phyloP scores from a whole-genome alignment of 2,113 vertebrate genomes.

The Ammodramus savannarum region DNA sequence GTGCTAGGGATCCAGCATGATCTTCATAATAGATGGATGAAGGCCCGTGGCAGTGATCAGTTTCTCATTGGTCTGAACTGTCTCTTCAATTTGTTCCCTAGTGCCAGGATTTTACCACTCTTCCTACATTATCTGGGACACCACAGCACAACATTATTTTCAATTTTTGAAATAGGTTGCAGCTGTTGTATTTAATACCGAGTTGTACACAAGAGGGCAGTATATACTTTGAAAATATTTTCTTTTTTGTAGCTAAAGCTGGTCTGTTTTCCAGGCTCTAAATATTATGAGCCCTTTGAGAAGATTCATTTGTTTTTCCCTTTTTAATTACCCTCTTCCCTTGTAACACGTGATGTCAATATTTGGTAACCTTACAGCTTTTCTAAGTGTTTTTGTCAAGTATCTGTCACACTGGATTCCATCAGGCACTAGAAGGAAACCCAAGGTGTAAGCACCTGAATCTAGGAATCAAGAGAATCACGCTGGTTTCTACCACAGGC shows the following conservation, averaged over 20 bases:
- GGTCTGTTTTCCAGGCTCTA: not conserved
- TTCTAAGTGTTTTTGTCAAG: not conserved
- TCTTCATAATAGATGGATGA: not conserved
- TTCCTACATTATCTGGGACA: not conserved
- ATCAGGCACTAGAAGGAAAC: not conserved
- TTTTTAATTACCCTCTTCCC: not conserved
- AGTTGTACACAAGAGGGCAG: constrained; percentile 65
- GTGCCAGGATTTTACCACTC: not conserved
- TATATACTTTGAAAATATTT: not conserved
- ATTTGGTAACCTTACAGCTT: not conserved
- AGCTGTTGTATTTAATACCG: not conserved
- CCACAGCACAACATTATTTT: not conserved
- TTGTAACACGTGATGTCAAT: not conserved
- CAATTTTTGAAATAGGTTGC: not conserved
- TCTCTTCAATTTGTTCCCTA: not conserved
- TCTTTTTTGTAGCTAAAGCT: not conserved
- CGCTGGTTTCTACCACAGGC: accelerated
- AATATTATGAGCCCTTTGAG: not conserved
- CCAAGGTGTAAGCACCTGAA: not conserved
- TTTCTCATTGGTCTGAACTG: not conserved
- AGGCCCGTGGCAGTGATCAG: not conserved
- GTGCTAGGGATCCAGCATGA: not conserved
- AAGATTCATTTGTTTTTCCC: not conserved
- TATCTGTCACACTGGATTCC: not conserved
- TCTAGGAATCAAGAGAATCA: not conserved